Percentiles rank a stretch among this genome's conserved stretches.
Conservation (phyloP, 2,113 vertebrate species). For the Etia nguti region DNA sequence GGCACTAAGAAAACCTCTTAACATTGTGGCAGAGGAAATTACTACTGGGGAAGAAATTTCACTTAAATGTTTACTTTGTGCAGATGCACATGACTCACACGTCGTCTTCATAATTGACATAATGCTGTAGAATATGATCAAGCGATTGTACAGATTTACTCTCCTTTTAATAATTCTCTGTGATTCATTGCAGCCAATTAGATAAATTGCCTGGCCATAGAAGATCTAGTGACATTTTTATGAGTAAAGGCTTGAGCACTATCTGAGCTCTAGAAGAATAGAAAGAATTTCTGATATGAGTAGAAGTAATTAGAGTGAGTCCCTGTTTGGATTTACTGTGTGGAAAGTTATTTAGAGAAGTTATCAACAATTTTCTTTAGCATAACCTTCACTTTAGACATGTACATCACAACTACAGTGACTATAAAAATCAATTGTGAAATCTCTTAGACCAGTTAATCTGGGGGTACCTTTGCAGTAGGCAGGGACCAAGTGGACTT, state of each 20-base stretch:
- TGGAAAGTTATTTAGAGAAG: background rate
- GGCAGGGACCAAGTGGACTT: background rate
- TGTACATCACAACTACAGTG: background rate
- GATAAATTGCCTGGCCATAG: background rate
- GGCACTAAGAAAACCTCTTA: slow-evolving; percentile 2
- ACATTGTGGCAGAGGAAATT: slow-evolving; percentile 26
- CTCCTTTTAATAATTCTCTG: background rate
- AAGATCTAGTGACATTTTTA: background rate
- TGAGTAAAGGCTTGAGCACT: background rate
- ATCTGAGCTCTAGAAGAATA: slow-evolving; percentile 23
- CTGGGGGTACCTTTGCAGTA: background rate
- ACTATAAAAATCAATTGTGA: background rate
- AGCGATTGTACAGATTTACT: background rate
- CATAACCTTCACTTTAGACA: background rate
- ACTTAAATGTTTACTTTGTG: background rate
- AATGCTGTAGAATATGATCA: background rate
- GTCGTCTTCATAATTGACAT: background rate
- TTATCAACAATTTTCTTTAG: background rate
- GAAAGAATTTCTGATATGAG: background rate
- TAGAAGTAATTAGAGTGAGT: background rate
- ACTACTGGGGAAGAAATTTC: background rate
- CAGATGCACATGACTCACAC: background rate
- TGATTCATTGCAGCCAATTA: slow-evolving; percentile 16
- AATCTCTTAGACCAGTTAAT: background rate
- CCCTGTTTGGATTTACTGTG: background rate